Evolutionary conservation across 2,888 invertebrate genomes (phyloP), one percentile per base, ranked within the genome.

Genomic region (Vanessa cardui): DNA sequence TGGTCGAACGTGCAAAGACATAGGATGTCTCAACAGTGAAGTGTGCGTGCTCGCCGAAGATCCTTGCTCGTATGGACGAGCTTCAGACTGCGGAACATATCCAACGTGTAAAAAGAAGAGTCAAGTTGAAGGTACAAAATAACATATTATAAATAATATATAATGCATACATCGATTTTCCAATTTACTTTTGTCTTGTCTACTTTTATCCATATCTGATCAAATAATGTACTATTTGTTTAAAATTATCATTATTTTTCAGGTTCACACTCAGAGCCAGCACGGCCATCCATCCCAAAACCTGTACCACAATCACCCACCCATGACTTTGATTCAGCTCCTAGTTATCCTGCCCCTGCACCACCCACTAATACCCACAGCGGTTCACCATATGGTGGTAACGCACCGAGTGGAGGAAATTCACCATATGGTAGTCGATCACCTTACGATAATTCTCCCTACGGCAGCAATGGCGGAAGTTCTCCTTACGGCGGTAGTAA

Each of bases 1-100:
- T 84, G 96, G 96, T 70, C 94, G 96, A 75, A 93, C 94, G 26
- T 97, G 97, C 84, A 94, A 94, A 79, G 97, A 97, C 81, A 97
- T 97, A 77, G 96, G 96, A 61, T 97, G 97, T 80, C 89, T 94
- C 64, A 95, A 94, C 80, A 95, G 91, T 78, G 94, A 97, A 87
- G 94, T 94, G 69, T 97, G 97, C 85, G 94, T 96, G 66, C 93
- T 96, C 81, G 94, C 94, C 1, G 95, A 95, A 78, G 96, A 96
- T 76, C 95, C 96, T 1, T 97, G 97, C 83, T 89, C 93, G 16
- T 94, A 92, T 76, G 94, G 94, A 18, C 94, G 94, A 73, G 83
- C 89, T 63, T 85, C 89, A 66, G 92, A 94, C 70, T 96, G 96
- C 73, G 95, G 96, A 66, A 93, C 90, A 58, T 96, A 95, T 82